Conservation (phyloP, 2,888 invertebrate species). For the Lasioglossum lativentre region DNA sequence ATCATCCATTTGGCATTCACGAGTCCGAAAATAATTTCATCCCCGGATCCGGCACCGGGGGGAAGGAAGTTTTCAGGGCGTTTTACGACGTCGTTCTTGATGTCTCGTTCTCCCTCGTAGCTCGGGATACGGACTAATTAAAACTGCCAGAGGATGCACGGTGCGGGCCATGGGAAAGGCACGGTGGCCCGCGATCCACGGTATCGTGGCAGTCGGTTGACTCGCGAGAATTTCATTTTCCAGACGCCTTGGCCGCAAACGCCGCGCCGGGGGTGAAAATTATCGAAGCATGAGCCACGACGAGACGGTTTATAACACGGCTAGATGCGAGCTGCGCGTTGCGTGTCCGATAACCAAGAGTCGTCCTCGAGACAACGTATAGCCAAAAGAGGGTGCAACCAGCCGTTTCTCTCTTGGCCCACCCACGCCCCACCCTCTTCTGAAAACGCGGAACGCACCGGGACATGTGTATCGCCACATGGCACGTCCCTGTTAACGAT, state of each 20-base stretch:
- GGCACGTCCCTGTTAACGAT: slow-evolving; percentile 72
- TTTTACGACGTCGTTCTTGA: slow-evolving; percentile 54
- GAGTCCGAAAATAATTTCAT: slow-evolving; percentile 63
- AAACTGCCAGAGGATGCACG: slow-evolving; percentile 42
- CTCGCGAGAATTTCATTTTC: slow-evolving; percentile 59
- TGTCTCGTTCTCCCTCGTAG: slow-evolving; percentile 16
- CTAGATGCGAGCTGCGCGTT: slow-evolving; percentile 15
- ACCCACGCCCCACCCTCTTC: not conserved
- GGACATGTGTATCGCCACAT: slow-evolving; percentile 76
- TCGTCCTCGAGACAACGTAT: slow-evolving; percentile 50
- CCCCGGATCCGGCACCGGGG: slow-evolving; percentile 4
- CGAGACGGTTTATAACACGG: slow-evolving; percentile 8
- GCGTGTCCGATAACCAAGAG: slow-evolving; percentile 34
- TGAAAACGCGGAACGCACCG: not conserved
- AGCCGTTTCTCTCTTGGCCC: not conserved
- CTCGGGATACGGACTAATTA: slow-evolving; percentile 64
- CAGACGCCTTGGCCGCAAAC: slow-evolving; percentile 53
- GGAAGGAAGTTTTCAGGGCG: slow-evolving; percentile 58
- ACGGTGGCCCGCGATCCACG: slow-evolving; percentile 42
- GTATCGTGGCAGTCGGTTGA: slow-evolving; percentile 30
- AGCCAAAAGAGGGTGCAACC: slow-evolving; percentile 42
- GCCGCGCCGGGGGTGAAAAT: slow-evolving; percentile 22
- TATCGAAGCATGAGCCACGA: slow-evolving; percentile 52
- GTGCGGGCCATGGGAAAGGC: not conserved
- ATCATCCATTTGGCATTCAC: slow-evolving; percentile 37